Conservation (phyloP, 2,113 vertebrate species). For the Microcebus tavaratra region DNA sequence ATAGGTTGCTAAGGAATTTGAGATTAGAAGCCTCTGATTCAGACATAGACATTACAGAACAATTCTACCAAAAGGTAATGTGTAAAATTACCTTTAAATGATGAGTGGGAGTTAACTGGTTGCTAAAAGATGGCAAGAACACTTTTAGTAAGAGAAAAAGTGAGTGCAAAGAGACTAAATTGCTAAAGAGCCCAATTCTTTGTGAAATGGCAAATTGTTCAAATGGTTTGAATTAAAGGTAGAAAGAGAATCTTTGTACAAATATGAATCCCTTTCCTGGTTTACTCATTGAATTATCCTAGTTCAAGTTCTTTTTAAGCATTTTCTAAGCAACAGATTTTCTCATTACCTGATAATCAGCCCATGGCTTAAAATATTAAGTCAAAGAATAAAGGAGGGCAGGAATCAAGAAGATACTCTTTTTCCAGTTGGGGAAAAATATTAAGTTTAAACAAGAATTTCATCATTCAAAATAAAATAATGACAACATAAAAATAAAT, state of each 20-base stretch:
- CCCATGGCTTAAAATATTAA: background rate
- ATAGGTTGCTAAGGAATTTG: constrained; percentile 52
- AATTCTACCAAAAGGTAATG: constrained; percentile 50
- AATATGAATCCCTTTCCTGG: background rate
- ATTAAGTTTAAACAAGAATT: background rate
- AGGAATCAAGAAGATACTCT: background rate
- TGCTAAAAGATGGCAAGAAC: constrained; percentile 32
- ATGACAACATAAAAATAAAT: background rate
- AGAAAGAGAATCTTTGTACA: background rate
- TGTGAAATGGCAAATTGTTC: background rate
- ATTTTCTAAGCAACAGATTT: background rate
- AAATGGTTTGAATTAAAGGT: constrained; percentile 34
- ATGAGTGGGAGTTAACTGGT: constrained; percentile 58
- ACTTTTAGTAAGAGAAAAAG: constrained; percentile 41
- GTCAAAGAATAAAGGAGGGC: background rate
- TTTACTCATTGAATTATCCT: background rate
- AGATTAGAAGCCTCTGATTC: constrained; percentile 26
- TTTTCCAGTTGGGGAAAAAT: background rate
- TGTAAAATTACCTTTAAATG: constrained; percentile 70
- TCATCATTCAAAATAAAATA: background rate
- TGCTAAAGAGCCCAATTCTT: background rate
- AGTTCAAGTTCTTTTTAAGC: background rate
- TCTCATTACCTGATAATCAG: background rate
- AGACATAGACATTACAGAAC: constrained; percentile 30
- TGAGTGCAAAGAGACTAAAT: background rate